Base-by-base conservation (phyloP, 1,140 invertebrate genomes). In the Caenorhabditis latens region DNA sequence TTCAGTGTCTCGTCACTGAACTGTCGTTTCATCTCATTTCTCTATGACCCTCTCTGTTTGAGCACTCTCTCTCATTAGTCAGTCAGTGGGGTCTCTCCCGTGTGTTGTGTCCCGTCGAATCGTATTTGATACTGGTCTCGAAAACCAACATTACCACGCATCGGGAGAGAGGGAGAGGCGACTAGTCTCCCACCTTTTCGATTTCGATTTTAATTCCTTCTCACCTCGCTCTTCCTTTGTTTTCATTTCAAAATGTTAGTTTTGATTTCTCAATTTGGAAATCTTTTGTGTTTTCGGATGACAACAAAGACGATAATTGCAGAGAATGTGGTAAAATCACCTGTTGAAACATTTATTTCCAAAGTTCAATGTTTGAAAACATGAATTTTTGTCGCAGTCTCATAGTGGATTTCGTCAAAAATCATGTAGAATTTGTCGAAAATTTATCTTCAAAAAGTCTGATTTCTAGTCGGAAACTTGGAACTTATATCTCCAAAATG, bases 51-150 rank as follows among this genome's bases (percentile, higher is more conserved):
- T 79, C 71, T 79, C 71, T 79, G n/a, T 79, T 79, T 79, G 71
- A 46, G 21, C 43, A 79, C 71, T 79, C 40, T 65, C 67, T 79
- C 71, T 79, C 71, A 79, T 79, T 79, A 79, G 71, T 50, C 71
- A 48, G 71, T 79, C 61, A 58, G 13, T 58, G 55, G 11, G 55
- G 32, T 32, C 32, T 32, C 32, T 32, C 32, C 32, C 32, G 32
- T 32, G 24, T 13, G 43, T 32, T 9, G 43, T 50, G 19, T 24
- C 46, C 71, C 21, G 71, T 79, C 71, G 71, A 79, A 79, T 79
- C 71, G 71, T 79, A 79, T 79, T 79, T 79, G 71, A 79, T 79
- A 79, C 71, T 79, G 71, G 71, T 79, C 71, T 79, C 71, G 71
- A 79, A 79, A 79, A 79, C 71, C 71, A 79, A 79, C 71, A 79